A percentile compares a stretch with the other conserved stretches of the same genome.
These are phyloP conservation scores for Pristionchus japonicus DNA, from an alignment of 2,888 invertebrate species.

Conservation along the genomic window DNA sequence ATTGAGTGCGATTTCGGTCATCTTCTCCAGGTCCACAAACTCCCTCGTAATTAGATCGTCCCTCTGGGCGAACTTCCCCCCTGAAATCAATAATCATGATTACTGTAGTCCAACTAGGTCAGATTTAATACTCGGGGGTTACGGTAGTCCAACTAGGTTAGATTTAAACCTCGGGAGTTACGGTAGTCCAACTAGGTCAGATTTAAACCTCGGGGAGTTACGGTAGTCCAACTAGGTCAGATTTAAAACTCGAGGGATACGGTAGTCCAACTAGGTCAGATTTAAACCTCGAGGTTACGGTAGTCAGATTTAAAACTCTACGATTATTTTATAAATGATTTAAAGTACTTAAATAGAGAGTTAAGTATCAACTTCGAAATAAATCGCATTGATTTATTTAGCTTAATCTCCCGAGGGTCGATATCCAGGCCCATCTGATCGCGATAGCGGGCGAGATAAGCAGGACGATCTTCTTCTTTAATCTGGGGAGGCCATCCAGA, in stretches of 20 bases:
- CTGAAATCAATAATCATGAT: background rate
- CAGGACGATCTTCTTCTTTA: background rate
- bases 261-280: no score
- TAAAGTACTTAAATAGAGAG: background rate
- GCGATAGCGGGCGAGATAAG: background rate
- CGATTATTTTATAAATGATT: background rate
- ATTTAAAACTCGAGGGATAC: no score
- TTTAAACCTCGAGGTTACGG: no score
- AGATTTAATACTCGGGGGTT: no score
- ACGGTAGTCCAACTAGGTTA: no score
- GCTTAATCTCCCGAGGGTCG: background rate
- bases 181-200: no score
- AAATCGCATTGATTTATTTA: background rate
- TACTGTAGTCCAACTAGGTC: no score
- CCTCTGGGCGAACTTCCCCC: background rate
- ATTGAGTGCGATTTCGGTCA: background rate
- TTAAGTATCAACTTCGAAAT: background rate
- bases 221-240: no score
- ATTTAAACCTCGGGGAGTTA: no score
- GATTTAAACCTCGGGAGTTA: no score
- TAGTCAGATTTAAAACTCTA: background rate
- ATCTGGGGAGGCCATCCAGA: background rate
- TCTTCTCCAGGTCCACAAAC: background rate
- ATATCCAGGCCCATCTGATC: background rate
- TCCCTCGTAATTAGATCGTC: background rate